Base-by-base conservation (phyloP, 2,113 vertebrate species). In the Rallus limicola region DNA sequence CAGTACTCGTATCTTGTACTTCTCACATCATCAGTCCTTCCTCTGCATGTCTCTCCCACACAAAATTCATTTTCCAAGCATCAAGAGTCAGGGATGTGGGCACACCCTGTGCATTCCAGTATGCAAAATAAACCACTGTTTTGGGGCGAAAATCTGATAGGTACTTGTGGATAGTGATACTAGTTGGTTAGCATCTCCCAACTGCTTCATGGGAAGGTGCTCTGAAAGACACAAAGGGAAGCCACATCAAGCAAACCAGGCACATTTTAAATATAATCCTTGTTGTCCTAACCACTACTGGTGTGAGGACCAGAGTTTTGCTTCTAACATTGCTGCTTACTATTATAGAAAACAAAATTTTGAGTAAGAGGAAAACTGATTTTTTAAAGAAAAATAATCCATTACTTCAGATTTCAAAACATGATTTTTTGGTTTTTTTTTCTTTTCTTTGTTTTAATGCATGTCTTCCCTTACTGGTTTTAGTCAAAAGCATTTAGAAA, bases 21-120 rank as follows among this genome's bases (percentile, higher is more conserved):
- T 95, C 69, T 94, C 82, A 81, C 82, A 92, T 83, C 76, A 81
- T 81, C 90, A 74, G 18, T 50, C 82, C 85, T 82, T 85, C 59
- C 50, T 83, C 71, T 90, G 46, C 56, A 8, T 42, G 13, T 53
- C 55, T 92, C 89, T 95, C 94, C 95, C 82, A 92, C 85, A 63
- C 63, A 70, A 13, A 65, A 55, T 63, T 81, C 33, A 89, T 24
- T 31, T 85, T 86, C 21, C 1, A 6, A 92, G 42, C 13, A 80
- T 62, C 71, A 93, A 79, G 55, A 91, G 53, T 16, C 76, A 88
- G 56, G 64, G 60, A 95, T 95, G 60, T 59, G 48, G 80, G 71
- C 88, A 90, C 46, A 78, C 3, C 25, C 55, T 77, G 26, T 76
- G 56, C 42, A 83, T 42, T 62, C 68, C 56, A 75, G 38, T 2